Evolutionary conservation across 2,888 invertebrate species (phyloP), one percentile per base, ranked within the genome.

Genomic region (Pollenia griseotomentosa): DNA sequence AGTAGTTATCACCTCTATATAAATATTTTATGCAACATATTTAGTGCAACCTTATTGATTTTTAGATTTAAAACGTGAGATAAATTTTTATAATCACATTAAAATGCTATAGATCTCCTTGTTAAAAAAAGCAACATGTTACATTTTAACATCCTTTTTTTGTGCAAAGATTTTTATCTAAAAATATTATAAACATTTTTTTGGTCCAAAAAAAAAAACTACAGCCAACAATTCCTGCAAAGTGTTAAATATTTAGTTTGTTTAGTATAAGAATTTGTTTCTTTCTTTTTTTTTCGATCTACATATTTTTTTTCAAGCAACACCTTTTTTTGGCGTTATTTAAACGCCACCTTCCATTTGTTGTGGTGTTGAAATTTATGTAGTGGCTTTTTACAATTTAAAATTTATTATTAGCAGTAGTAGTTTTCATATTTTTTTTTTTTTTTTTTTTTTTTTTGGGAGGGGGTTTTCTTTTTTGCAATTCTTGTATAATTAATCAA

Each of bases 11-110:
- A 79, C 79, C 74, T 79, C 6, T 12, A 63, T 6, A 33, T 6
- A 33, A 6, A 33, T 63, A 44, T 75, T 51, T 82, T 14, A 11
- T n/a, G 53, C 42, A 40, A 14, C 7, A 51, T 66, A 55, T 78
- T 71, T 65, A 44, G 59, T 44, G 33, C 57, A 48, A 55, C 46
- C 65, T 59, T 63, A 63, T 78, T 81, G 80, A 77, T 68, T 83
- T 33, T 55, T 55, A 78, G 83, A 87, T 87, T 63, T 57, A 65
- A 86, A 84, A 87, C 87, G 84, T 87, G 87, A 87, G 87, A 87
- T 87, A 87, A 73, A 78, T 87, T 19, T 70, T 77, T 59, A 61
- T 79, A 79, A 79, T 73, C 73, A 66, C 10, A 79, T 84, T 79
- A 84, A 23, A 78, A 33, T 48, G 14, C 53, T n/a, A 46, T 12